Evolutionary conservation across 2,797 vertebrate genomes (phyloP).

Genomic region (Hybognathus amarus): DNA sequence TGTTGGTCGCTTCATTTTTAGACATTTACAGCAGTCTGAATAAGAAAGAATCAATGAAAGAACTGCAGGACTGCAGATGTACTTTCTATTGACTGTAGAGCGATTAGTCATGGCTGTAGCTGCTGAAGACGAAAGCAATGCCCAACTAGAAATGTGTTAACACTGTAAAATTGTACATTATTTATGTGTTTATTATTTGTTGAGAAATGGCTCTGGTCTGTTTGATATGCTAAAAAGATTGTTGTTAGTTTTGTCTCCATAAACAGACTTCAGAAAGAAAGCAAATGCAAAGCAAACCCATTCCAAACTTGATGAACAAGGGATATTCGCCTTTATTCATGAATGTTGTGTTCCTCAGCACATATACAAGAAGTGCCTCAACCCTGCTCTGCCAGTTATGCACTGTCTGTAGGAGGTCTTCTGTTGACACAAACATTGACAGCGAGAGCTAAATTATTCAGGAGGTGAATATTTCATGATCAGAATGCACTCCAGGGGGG

Average conservation of each 20-base stretch:
- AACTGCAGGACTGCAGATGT: not conserved
- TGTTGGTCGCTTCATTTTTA: not conserved
- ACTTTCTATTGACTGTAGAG: constrained; percentile 5
- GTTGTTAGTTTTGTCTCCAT: constrained; percentile 38
- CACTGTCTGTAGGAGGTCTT: constrained; percentile 44
- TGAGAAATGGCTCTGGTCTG: constrained; percentile 56
- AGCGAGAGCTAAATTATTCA: constrained; percentile 67
- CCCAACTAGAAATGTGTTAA: constrained; percentile 63
- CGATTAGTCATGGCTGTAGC: constrained; percentile 3
- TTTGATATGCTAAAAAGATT: constrained; percentile 64
- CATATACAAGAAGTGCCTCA: constrained; percentile 19
- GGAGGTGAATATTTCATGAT: constrained; percentile 75
- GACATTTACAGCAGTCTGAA: not conserved
- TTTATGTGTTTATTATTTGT: constrained; percentile 71
- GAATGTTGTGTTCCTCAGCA: constrained; percentile 39
- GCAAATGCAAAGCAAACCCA: constrained; percentile 14
- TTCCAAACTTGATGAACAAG: constrained; percentile 26
- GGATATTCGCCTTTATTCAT: constrained; percentile 51
- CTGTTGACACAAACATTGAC: constrained; percentile 68
- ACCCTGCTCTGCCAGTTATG: constrained; percentile 21
- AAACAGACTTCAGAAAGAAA: constrained; percentile 10
- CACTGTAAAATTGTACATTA: constrained; percentile 65
- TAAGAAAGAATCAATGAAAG: not conserved
- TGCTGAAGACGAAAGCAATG: constrained; percentile 66
- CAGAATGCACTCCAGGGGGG: constrained; percentile 67